These are phyloP conservation scores for Drosophila limbata DNA, from an alignment of 2,888 invertebrate genomes.

Conservation along the genomic window DNA sequence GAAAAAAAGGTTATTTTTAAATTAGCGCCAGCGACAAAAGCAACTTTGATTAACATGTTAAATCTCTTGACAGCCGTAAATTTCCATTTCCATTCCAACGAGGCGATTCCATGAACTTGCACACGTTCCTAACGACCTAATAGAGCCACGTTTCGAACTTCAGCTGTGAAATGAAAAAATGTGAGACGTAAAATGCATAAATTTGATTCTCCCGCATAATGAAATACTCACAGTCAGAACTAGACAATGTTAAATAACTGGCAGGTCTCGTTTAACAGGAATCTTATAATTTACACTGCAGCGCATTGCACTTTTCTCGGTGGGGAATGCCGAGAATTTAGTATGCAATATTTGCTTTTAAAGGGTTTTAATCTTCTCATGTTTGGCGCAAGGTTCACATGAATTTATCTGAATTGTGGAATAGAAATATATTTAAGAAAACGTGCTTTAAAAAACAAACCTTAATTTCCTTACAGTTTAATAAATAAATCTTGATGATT, in stretches of 20 bases:
- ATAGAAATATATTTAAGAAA: too few species aligned
- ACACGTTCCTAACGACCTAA: slow-evolving; percentile 58
- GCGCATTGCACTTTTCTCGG: neutral
- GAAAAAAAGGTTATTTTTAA: slow-evolving; percentile 64
- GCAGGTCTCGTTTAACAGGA: slow-evolving; percentile 2
- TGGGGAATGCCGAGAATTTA: neutral
- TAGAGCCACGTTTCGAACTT: slow-evolving; percentile 53
- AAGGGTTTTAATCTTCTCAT: neutral
- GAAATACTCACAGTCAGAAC: slow-evolving; percentile 14
- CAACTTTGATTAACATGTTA: slow-evolving; percentile 68
- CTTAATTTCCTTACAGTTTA: too few species aligned
- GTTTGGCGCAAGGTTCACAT: neutral
- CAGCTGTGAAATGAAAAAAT: slow-evolving; percentile 1
- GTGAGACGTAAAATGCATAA: slow-evolving; percentile 19
- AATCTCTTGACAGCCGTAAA: slow-evolving; percentile 61
- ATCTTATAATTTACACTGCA: slow-evolving; percentile 11
- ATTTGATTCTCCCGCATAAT: slow-evolving; percentile 14
- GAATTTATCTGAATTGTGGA: neutral
- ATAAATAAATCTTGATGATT: neutral
- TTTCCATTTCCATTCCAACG: slow-evolving; percentile 56
- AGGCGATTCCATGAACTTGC: slow-evolving; percentile 26
- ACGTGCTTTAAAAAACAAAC: too few species aligned
- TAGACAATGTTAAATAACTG: slow-evolving; percentile 15
- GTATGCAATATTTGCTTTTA: neutral
- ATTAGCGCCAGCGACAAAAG: slow-evolving; percentile 34